A percentile compares a stretch with the other conserved stretches of the same genome.
Conservation (phyloP, 1,140 invertebrate genomes). For the Drosophila ambigua region DNA sequence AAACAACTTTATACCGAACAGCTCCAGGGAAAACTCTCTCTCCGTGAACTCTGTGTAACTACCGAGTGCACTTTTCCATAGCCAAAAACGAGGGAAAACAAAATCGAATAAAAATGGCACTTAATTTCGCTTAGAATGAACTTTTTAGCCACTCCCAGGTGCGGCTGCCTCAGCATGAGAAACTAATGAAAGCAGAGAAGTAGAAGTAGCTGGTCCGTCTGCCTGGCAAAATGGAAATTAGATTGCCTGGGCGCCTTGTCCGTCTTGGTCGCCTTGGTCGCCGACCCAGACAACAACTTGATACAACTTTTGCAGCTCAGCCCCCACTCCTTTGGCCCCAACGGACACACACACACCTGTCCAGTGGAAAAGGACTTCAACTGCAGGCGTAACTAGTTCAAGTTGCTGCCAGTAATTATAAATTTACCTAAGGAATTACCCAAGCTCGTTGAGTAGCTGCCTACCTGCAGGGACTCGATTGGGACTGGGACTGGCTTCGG, state of each 20-base stretch:
- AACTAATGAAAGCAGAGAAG: constrained; percentile 70
- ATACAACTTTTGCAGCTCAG: constrained; percentile 57
- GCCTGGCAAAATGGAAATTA: constrained; percentile 67
- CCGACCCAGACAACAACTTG: constrained; percentile 63
- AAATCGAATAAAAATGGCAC: constrained; percentile 64
- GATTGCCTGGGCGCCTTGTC: constrained; percentile 58
- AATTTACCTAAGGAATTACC: constrained; percentile 78
- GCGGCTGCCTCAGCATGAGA: constrained; percentile 50
- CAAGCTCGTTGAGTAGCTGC: constrained; percentile 49
- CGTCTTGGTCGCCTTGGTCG: constrained; percentile 32
- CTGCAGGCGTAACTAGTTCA: constrained; percentile 70
- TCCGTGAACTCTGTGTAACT: constrained; percentile 35
- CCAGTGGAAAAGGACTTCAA: constrained; percentile 44
- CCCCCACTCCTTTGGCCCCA: constrained; percentile 18
- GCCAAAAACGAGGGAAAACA: constrained; percentile 35
- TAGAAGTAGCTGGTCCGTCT: not conserved
- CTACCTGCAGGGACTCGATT: constrained; percentile 1
- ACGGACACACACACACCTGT: not conserved
- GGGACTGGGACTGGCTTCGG: no score
- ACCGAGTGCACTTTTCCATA: constrained; percentile 36
- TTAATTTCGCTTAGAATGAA: constrained; percentile 68
- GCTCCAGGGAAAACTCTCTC: constrained; percentile 6
- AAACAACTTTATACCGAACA: constrained; percentile 13
- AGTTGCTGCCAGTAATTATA: constrained; percentile 79
- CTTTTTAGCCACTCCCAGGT: constrained; percentile 65